phyloP scores from a whole-genome alignment of 2,797 vertebrate species.

The Acanthis flammea region DNA sequence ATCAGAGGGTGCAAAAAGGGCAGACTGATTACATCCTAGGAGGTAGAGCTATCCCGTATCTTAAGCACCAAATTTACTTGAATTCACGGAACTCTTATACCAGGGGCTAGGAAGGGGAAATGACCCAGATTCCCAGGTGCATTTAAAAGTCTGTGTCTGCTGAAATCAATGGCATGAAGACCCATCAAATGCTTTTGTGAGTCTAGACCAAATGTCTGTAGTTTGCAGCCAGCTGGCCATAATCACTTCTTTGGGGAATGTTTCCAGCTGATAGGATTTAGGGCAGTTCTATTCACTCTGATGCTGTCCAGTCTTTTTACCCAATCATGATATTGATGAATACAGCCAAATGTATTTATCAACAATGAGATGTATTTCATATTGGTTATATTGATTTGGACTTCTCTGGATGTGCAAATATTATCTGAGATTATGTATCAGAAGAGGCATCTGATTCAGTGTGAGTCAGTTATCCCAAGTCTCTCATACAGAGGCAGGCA shows the following conservation, averaged over 20 bases:
- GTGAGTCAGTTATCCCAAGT: not conserved
- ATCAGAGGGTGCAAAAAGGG: not conserved
- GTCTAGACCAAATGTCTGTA: conserved; percentile 40
- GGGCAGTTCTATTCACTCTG: not conserved
- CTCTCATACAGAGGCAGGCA: not conserved
- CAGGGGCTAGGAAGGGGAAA: not conserved
- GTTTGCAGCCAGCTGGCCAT: conserved; percentile 37
- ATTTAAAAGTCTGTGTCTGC: not conserved
- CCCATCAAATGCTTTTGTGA: conserved; percentile 14
- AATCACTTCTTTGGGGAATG: conserved; percentile 23
- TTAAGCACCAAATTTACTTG: not conserved
- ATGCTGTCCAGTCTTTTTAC: not conserved
- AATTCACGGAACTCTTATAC: not conserved
- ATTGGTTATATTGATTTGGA: not conserved
- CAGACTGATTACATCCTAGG: not conserved
- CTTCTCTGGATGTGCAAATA: not conserved
- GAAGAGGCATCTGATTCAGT: not conserved
- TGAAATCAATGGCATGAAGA: not conserved
- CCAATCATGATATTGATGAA: not conserved
- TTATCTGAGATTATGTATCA: not conserved
- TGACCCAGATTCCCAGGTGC: conserved; percentile 10
- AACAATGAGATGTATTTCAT: not conserved
- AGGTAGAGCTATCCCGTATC: not conserved
- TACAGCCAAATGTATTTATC: not conserved
- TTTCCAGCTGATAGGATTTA: conserved; percentile 56